Evolutionary conservation across 2,797 vertebrate species (phyloP).

Genomic region (Helarctos malayanus): DNA sequence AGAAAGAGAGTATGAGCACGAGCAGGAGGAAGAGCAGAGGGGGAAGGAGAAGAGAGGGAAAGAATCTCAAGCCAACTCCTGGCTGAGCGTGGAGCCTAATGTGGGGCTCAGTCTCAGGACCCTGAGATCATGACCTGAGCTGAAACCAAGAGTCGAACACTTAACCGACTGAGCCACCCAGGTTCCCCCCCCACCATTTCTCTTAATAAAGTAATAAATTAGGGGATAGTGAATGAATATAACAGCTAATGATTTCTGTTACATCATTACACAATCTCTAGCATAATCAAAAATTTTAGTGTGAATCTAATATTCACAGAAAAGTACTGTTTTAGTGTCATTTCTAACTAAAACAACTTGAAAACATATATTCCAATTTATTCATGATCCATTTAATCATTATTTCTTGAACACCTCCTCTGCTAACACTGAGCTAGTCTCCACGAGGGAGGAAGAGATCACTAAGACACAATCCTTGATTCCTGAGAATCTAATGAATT

Average conservation of each 20-base stretch:
- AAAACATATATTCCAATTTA: constrained; percentile 13
- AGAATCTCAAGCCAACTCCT: too few species aligned
- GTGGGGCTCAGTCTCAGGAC: too few species aligned
- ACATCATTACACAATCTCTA: background rate
- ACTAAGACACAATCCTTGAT: background rate
- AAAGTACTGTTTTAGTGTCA: background rate
- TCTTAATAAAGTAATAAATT: constrained; percentile 45
- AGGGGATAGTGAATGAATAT: background rate
- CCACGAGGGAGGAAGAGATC: background rate
- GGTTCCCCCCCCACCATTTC: background rate
- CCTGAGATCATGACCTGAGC: too few species aligned
- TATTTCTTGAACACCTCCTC: background rate
- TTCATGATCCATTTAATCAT: background rate
- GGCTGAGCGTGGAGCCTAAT: too few species aligned
- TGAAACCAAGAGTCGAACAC: too few species aligned
- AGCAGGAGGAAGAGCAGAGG: too few species aligned
- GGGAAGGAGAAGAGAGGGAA: too few species aligned
- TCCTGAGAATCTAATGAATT: background rate
- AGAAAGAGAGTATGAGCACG: too few species aligned
- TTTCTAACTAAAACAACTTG: background rate
- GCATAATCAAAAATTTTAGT: background rate
- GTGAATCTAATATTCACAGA: background rate
- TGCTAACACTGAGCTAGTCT: background rate
- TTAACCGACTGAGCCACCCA: too few species aligned
- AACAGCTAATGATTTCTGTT: constrained; percentile 17